A percentile compares a stretch with the other conserved stretches of the same genome.
Evolutionary conservation across 2,797 vertebrate genomes (phyloP).

Genomic region (Malacoraja senta): DNA sequence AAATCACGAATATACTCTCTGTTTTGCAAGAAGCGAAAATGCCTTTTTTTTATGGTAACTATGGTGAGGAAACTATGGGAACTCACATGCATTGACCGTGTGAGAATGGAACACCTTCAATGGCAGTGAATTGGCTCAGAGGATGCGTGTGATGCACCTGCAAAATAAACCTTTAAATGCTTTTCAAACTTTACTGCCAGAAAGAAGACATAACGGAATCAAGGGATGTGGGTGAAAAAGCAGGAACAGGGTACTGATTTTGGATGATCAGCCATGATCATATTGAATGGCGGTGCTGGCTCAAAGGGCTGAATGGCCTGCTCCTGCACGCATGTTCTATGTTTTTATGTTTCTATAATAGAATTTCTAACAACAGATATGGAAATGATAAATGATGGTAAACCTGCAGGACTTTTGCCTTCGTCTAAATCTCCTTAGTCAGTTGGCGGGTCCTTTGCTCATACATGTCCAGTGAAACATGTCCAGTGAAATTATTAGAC

Average conservation of each 20-base stretch:
- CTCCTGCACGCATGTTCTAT: too few species aligned
- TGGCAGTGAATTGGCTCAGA: not conserved
- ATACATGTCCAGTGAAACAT: too few species aligned
- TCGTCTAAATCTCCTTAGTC: not conserved
- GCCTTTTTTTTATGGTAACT: not conserved
- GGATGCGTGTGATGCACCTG: not conserved
- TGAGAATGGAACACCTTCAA: not conserved
- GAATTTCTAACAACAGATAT: too few species aligned
- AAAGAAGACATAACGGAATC: too few species aligned
- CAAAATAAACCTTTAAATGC: not conserved
- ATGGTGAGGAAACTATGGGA: not conserved
- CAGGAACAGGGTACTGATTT: too few species aligned
- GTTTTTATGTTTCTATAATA: too few species aligned
- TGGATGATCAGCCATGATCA: too few species aligned
- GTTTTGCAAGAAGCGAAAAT: not conserved
- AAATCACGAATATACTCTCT: not conserved
- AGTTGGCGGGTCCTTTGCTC: not conserved
- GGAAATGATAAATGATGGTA: too few species aligned
- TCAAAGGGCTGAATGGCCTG: too few species aligned
- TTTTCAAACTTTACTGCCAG: not conserved
- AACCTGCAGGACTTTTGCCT: not conserved
- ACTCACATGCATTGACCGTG: not conserved
- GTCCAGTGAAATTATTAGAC: too few species aligned
- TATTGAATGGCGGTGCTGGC: too few species aligned
- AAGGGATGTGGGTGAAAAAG: too few species aligned